phyloP scores from a whole-genome alignment of 2,888 invertebrate genomes.

The Rhyacophila evoluta region DNA sequence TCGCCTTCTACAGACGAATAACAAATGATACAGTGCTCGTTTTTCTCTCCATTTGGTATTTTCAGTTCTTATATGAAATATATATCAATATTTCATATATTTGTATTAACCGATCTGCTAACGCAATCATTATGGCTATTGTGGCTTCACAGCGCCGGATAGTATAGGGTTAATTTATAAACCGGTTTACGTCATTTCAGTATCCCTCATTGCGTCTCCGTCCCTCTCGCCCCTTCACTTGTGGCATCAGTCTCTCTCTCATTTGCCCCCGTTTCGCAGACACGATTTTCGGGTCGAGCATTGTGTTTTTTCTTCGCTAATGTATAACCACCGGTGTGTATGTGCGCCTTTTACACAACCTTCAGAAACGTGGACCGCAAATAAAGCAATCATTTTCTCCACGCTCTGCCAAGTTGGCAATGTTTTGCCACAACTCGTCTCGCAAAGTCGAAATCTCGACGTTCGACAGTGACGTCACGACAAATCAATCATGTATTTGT shows the following conservation, averaged over 20 bases:
- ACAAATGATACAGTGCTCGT: no score
- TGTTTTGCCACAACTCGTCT: neutral
- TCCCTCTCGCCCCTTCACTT: neutral
- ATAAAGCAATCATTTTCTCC: slow-evolving; percentile 29
- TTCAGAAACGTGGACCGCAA: slow-evolving; percentile 25
- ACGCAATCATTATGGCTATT: no score
- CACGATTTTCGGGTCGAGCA: slow-evolving; percentile 7
- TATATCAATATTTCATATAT: no score
- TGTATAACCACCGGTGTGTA: neutral
- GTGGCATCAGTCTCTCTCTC: neutral
- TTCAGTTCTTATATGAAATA: no score
- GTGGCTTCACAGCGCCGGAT: no score
- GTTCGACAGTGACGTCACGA: neutral
- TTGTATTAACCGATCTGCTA: no score
- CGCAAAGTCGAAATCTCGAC: neutral
- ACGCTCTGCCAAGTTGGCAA: slow-evolving; percentile 20
- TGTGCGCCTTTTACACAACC: slow-evolving; percentile 18
- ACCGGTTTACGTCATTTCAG: slow-evolving; percentile 19
- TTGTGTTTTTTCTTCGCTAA: slow-evolving; percentile 13
- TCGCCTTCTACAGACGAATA: no score
- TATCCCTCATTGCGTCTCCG: neutral
- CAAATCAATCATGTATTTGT: slow-evolving; percentile 8
- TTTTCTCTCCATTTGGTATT: no score
- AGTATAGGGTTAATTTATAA: neutral
- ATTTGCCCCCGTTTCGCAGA: slow-evolving; percentile 14